Evolutionary conservation across 2,888 invertebrate species (phyloP), one percentile per base, ranked within the genome.

Genomic region (Philhelius pedissequus): DNA sequence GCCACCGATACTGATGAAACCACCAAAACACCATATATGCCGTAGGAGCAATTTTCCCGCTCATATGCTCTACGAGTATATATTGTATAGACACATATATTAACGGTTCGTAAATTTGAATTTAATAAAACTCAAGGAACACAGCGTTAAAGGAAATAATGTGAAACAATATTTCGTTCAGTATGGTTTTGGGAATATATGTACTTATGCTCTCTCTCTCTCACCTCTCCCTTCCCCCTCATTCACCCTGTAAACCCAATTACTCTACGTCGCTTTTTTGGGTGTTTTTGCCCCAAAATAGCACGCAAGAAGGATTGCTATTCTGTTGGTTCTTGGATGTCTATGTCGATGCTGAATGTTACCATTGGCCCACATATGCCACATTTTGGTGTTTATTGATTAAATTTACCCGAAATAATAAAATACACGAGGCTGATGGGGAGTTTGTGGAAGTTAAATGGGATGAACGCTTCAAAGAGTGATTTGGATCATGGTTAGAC

Each of bases 51-150:
- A 70, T 78, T 38, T 70, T 70, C 66, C 58, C 66, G 66, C 52
- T 78, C 75, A 56, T 73, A 38, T 71, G 69, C 50, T 43, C 48
- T 27, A 50, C 66, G 80, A n/a, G n/a, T n/a, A n/a, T n/a, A n/a
- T n/a, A n/a, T n/a, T n/a, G n/a, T n/a, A n/a, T n/a, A n/a, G n/a
- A n/a, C n/a, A n/a, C n/a, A n/a, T 84, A 68, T 84, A 76, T 84
- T 84, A 84, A 79, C 84, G 84, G 80, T 84, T 80, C 84, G 84
- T 84, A 84, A 84, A 84, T 84, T 84, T 84, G 84, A 84, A 80
- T 84, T 84, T 84, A 84, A 84, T 84, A 84, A 84, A 84, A 84
- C 75, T 76, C 80, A 76, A 80, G 73, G 54, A 82, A 82, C 68
- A 77, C 68, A 77, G 38, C 45, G 75, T 32, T 45, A 64, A 38